phyloP scores from a whole-genome alignment of 2,113 vertebrate species.

The Engraulis encrasicolus region DNA sequence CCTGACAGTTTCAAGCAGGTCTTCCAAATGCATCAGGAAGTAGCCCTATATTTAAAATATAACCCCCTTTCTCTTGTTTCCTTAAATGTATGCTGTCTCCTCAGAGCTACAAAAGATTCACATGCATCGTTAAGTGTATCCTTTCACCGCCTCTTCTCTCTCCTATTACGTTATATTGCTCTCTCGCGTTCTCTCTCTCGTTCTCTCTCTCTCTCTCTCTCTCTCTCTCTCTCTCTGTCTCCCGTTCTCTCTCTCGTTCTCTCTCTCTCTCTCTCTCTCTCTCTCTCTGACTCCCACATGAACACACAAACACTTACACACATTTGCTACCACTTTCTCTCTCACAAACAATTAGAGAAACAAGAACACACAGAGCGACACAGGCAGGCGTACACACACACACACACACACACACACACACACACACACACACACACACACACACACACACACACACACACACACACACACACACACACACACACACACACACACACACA shows the following conservation, averaged over 20 bases:
- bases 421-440: too few species aligned
- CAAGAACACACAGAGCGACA: too few species aligned
- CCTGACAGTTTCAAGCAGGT: neutral
- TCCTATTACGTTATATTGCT: too few species aligned
- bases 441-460: too few species aligned
- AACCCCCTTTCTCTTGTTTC: neutral
- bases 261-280: conserved; percentile 29
- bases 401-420: too few species aligned
- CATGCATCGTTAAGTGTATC: neutral
- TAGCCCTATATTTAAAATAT: neutral
- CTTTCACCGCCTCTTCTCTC: neutral
- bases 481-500: too few species aligned
- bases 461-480: too few species aligned
- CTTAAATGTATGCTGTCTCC: neutral
- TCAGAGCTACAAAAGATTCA: neutral
- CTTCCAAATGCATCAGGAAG: neutral
- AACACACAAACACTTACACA: too few species aligned
- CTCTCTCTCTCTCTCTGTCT: neutral
- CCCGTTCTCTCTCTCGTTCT: neutral
- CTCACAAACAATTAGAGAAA: too few species aligned
- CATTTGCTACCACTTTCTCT: too few species aligned
- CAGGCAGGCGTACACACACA: too few species aligned
- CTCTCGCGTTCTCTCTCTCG: neutral
- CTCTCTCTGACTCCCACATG: conserved; percentile 13
- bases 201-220: neutral